Conservation (phyloP, 2,113 vertebrate species). For the Anolis sagrei region DNA sequence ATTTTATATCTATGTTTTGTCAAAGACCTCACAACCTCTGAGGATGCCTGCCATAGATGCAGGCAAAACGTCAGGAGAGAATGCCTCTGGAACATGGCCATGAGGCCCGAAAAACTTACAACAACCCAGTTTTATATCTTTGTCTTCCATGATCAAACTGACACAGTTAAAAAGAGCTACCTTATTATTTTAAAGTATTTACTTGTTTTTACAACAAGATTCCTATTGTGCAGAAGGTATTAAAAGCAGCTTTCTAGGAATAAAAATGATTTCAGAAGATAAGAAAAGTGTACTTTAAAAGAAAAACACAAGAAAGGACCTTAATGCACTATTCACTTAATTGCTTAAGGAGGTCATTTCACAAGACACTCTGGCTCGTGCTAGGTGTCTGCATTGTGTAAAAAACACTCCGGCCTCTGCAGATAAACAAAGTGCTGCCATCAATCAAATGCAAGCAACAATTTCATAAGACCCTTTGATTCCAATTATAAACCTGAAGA, state of each 20-base stretch:
- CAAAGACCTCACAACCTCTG: too few relatives aligned
- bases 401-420: slow-evolving; percentile 47
- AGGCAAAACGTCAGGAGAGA: too few relatives aligned
- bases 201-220: neutral
- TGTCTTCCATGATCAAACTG: neutral
- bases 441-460: slow-evolving; percentile 58
- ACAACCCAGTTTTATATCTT: neutral
- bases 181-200: neutral
- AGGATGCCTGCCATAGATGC: too few relatives aligned
- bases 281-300: neutral
- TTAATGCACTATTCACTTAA: neutral
- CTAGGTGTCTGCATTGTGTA: neutral
- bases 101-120: too few relatives aligned
- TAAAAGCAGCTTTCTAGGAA: neutral
- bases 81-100: too few relatives aligned
- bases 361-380: neutral
- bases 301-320: neutral
- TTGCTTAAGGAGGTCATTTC: neutral
- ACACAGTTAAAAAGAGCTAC: neutral
- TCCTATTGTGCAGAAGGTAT: slow-evolving; percentile 30
- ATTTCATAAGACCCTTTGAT: slow-evolving; percentile 45
- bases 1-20: neutral
- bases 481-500: slow-evolving; percentile 75
- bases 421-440: slow-evolving; percentile 69
- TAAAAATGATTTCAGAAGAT: slow-evolving; percentile 30